Evolutionary conservation across 2,797 vertebrate species (phyloP).

Genomic region (Pangasius sanitwongsei): DNA sequence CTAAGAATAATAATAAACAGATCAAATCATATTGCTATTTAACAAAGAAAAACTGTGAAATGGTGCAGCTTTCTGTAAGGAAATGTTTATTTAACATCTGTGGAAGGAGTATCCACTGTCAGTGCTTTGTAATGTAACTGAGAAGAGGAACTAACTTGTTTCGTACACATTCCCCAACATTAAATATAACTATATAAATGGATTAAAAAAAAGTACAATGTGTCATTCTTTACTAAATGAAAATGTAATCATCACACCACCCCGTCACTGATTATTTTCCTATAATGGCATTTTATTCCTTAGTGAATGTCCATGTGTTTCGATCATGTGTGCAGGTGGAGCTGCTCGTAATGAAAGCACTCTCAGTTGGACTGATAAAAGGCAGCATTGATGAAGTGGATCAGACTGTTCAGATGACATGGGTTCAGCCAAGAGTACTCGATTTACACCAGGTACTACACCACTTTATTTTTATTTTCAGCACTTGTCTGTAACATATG

Average conservation of each 20-base stretch:
- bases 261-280: neutral
- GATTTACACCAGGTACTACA: conserved; percentile 88
- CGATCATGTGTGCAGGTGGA: conserved; percentile 81
- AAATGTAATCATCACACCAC: neutral
- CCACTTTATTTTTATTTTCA: neutral
- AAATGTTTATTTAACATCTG: neutral
- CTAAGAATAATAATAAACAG: neutral
- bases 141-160: neutral
- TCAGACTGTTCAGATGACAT: conserved; percentile 95
- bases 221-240: neutral
- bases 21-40: neutral
- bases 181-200: neutral
- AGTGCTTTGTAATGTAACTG: neutral
- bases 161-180: neutral
- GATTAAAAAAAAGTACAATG: neutral
- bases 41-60: neutral
- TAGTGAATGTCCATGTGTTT: too few relatives aligned
- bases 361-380: conserved; percentile 92
- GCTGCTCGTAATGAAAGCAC: conserved; percentile 96
- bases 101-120: neutral
- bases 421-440: conserved; percentile 94
- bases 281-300: neutral
- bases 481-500: neutral
- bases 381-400: conserved; percentile 97
- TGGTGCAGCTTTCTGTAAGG: neutral